These are phyloP conservation scores for Leucoraja erinaceus DNA, from an alignment of 2,113 vertebrate species.

Conservation along the genomic window DNA sequence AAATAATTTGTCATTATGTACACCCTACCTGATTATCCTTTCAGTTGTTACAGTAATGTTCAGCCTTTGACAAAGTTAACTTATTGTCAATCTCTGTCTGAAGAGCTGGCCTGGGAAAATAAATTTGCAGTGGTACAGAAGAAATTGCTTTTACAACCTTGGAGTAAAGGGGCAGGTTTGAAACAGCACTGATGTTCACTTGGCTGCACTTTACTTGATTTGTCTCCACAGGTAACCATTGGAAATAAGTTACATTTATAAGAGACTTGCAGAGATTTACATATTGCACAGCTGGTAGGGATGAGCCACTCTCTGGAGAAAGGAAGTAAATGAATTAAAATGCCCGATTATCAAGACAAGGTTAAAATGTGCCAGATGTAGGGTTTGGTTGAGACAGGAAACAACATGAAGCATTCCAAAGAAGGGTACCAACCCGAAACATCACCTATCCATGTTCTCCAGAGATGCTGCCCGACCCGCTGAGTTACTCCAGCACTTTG, in stretches of 20 bases:
- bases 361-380: background rate
- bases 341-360: background rate
- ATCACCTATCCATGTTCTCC: no score
- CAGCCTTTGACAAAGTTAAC: background rate
- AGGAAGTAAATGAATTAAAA: background rate
- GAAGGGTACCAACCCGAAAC: no score
- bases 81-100: background rate
- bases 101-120: background rate
- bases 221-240: background rate
- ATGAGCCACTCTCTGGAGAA: background rate
- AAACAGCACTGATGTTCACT: background rate
- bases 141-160: background rate
- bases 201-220: background rate
- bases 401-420: no score
- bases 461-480: no score
- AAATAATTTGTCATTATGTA: background rate
- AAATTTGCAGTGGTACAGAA: background rate
- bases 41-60: background rate
- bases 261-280: background rate
- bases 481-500: no score
- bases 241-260: background rate
- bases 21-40: background rate
- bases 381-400: no score
- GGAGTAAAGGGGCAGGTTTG: background rate
- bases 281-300: background rate